Percentiles rank a stretch among this genome's conserved stretches.
Conservation (phyloP, 2,888 invertebrate genomes). For the Charanyca ferruginea region DNA sequence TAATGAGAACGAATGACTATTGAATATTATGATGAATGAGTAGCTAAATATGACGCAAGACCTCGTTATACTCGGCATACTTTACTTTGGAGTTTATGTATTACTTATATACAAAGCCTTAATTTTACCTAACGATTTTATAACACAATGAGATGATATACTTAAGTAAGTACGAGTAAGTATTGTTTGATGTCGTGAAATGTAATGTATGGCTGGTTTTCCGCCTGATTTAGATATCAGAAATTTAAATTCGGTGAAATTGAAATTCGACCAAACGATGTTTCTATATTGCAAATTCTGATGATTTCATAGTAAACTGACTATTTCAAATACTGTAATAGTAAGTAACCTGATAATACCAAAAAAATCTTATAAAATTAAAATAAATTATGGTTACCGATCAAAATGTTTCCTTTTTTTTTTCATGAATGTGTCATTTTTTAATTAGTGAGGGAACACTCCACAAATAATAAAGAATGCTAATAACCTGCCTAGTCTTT, state of each 20-base stretch:
- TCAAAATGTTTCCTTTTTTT: too few relatives aligned
- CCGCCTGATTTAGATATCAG: background rate
- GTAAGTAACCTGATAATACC: too few relatives aligned
- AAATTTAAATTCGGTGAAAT: conserved; percentile 2
- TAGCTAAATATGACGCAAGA: conserved; percentile 6
- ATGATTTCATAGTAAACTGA: conserved; percentile 9
- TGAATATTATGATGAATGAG: conserved; percentile 37
- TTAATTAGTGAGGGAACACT: too few relatives aligned
- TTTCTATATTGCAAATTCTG: background rate
- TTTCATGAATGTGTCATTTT: too few relatives aligned
- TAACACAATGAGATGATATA: too few relatives aligned
- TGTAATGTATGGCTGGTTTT: too few relatives aligned
- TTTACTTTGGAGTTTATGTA: background rate
- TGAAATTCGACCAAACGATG: background rate
- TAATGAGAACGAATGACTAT: conserved; percentile 40
- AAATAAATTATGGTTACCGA: too few relatives aligned
- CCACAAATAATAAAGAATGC: too few relatives aligned
- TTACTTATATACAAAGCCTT: too few relatives aligned
- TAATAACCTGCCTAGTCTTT: too few relatives aligned
- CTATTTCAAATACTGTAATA: background rate
- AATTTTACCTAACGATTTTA: background rate
- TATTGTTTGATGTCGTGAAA: background rate
- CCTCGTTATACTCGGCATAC: background rate
- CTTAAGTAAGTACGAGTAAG: too few relatives aligned
- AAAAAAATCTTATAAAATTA: background rate